Conservation (phyloP, 2,113 vertebrate species). For the Halichoerus grypus region DNA sequence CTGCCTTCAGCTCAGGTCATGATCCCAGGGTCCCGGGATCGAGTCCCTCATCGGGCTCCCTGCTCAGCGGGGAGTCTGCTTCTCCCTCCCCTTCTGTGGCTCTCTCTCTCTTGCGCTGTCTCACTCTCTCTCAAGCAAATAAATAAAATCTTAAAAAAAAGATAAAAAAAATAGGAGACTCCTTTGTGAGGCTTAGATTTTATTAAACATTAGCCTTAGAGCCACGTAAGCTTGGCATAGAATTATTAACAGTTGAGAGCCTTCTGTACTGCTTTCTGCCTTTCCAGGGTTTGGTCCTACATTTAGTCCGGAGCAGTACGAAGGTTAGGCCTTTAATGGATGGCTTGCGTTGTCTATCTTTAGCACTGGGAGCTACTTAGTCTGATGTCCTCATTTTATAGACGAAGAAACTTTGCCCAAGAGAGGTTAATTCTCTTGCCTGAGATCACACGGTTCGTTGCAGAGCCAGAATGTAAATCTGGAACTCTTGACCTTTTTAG, state of each 20-base stretch:
- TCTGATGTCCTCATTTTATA: slow-evolving; percentile 46
- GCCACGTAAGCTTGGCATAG: neutral
- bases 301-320: neutral
- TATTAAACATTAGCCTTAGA: slow-evolving; percentile 45
- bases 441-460: neutral
- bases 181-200: slow-evolving; percentile 15
- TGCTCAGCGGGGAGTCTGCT: neutral
- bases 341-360: neutral
- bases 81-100: neutral
- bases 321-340: neutral
- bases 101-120: too few species aligned
- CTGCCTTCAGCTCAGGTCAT: neutral
- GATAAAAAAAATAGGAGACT: slow-evolving; percentile 6
- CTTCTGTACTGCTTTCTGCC: slow-evolving; percentile 9
- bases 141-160: neutral
- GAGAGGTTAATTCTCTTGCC: slow-evolving; percentile 39
- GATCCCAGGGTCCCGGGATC: neutral
- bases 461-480: slow-evolving; percentile 39
- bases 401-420: neutral
- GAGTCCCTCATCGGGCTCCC: neutral
- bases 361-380: neutral
- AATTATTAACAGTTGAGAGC: neutral
- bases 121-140: neutral
- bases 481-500: neutral
- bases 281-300: neutral